Evolutionary conservation across 2,797 vertebrate genomes (phyloP).

Genomic region (Parotocinclus haroldoi): DNA sequence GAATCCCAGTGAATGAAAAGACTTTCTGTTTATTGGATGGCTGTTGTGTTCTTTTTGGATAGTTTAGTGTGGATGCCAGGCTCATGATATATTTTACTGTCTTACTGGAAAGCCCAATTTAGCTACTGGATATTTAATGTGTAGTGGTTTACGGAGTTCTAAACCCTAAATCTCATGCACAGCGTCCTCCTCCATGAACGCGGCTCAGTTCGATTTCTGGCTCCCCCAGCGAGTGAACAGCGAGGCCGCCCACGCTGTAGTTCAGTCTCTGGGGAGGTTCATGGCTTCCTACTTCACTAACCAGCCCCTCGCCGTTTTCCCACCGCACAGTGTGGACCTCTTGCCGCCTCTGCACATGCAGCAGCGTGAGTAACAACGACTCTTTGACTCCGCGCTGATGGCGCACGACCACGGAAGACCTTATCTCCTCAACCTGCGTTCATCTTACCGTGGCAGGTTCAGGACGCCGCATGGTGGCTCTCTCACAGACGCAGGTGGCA

Average conservation of each 20-base stretch:
- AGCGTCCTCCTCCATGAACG: slow-evolving; percentile 44
- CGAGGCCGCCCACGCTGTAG: slow-evolving; percentile 75
- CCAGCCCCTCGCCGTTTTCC: slow-evolving; percentile 77
- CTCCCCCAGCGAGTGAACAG: slow-evolving; percentile 59
- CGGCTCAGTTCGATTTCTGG: slow-evolving; percentile 55
- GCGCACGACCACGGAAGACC: neutral
- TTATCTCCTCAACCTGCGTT: neutral
- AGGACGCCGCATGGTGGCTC: slow-evolving; percentile 70
- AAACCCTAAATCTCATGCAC: too few species aligned
- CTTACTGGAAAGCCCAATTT: too few species aligned
- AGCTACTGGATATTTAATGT: too few species aligned
- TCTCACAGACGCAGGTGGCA: slow-evolving; percentile 75
- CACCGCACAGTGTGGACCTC: slow-evolving; percentile 81
- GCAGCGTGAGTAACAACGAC: slow-evolving; percentile 66
- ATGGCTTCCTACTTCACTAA: slow-evolving; percentile 95
- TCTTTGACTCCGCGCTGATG: too few species aligned
- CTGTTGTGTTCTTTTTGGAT: too few species aligned
- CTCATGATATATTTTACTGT: too few species aligned
- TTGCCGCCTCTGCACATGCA: slow-evolving; percentile 80
- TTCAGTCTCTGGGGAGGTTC: slow-evolving; percentile 87
- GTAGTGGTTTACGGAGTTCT: too few species aligned
- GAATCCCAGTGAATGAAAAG: too few species aligned
- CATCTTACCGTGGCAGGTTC: slow-evolving; percentile 37
- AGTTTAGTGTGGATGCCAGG: too few species aligned
- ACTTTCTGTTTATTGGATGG: too few species aligned